These are phyloP conservation scores for Drosophila lowei DNA, from an alignment of 1,140 invertebrate genomes.

Conservation along the genomic window DNA sequence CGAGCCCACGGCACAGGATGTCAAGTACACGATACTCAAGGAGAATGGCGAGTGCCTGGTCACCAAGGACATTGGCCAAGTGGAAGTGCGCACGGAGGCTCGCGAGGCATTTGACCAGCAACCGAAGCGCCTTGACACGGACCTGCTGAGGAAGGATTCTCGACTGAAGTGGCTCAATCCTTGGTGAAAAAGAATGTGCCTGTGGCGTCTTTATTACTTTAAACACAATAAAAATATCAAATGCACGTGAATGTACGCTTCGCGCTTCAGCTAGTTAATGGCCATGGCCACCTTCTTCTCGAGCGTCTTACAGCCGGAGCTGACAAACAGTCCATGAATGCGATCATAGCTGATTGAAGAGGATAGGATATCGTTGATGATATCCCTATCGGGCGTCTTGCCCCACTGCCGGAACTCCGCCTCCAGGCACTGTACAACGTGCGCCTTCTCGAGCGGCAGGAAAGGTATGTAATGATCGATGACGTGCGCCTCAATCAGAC, in stretches of 20 bases:
- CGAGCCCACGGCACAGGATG: conserved; percentile 88
- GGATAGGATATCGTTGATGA: conserved; percentile 84
- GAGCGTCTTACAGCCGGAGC: conserved; percentile 86
- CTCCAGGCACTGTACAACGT: conserved; percentile 90
- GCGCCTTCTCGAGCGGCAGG: conserved; percentile 93
- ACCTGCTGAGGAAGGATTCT: conserved; percentile 87
- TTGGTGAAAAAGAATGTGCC: conserved; percentile 49
- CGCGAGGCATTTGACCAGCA: conserved; percentile 86
- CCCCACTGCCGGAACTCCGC: conserved; percentile 85
- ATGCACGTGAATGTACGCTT: too few species aligned
- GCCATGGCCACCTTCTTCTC: conserved; percentile 84
- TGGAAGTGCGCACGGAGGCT: conserved; percentile 84
- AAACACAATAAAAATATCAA: background rate
- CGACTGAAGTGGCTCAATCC: conserved; percentile 87
- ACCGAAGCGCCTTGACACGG: conserved; percentile 86
- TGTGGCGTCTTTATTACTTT: conserved; percentile 5
- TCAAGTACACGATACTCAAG: conserved; percentile 88
- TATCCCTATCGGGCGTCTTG: conserved; percentile 77
- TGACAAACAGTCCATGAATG: conserved; percentile 84
- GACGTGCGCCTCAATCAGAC: conserved; percentile 91
- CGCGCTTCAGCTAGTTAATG: conserved; percentile 5
- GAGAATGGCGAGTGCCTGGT: conserved; percentile 91
- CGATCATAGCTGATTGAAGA: conserved; percentile 65
- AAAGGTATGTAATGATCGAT: conserved; percentile 98
- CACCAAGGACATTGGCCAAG: conserved; percentile 85